Evolutionary conservation across 1,140 invertebrate genomes (phyloP).

Genomic region (Trinorchestia longiramus): DNA sequence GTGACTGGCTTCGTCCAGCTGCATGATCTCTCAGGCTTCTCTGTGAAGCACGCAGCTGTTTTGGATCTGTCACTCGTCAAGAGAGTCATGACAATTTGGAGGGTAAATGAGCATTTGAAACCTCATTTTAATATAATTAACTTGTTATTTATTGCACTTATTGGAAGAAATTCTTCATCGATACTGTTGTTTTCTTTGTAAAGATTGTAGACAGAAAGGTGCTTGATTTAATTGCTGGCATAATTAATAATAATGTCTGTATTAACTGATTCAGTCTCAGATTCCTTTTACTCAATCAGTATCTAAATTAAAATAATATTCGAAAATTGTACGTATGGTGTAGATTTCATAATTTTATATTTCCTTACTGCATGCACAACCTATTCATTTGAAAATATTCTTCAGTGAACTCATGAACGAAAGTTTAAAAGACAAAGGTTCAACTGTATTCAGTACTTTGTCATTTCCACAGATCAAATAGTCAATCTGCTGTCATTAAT

Average conservation of each 20-base stretch:
- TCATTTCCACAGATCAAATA: too few species aligned
- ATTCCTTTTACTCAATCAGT: neutral
- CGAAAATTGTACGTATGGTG: neutral
- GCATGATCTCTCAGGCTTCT: slow-evolving; percentile 62
- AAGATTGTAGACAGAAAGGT: neutral
- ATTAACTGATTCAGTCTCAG: neutral
- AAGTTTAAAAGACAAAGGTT: too few species aligned
- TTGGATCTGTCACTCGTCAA: slow-evolving; percentile 61
- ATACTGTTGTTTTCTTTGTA: neutral
- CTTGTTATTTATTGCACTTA: too few species aligned
- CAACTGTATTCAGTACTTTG: too few species aligned
- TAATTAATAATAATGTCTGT: neutral
- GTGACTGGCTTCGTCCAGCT: slow-evolving; percentile 65
- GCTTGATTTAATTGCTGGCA: neutral
- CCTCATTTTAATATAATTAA: too few species aligned
- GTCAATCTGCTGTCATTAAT: too few species aligned
- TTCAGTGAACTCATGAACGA: neutral
- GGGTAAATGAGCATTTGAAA: slow-evolving; percentile 32
- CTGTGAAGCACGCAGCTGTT: slow-evolving; percentile 60
- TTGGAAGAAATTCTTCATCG: too few species aligned
- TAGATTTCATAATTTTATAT: neutral
- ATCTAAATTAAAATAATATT: neutral
- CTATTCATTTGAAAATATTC: neutral
- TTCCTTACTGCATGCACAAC: neutral
- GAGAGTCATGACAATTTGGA: slow-evolving; percentile 63